A percentile compares a stretch with the other conserved stretches of the same genome.
Evolutionary conservation across 2,113 vertebrate genomes (phyloP).

Genomic region (Microcebus lehilahytsara): DNA sequence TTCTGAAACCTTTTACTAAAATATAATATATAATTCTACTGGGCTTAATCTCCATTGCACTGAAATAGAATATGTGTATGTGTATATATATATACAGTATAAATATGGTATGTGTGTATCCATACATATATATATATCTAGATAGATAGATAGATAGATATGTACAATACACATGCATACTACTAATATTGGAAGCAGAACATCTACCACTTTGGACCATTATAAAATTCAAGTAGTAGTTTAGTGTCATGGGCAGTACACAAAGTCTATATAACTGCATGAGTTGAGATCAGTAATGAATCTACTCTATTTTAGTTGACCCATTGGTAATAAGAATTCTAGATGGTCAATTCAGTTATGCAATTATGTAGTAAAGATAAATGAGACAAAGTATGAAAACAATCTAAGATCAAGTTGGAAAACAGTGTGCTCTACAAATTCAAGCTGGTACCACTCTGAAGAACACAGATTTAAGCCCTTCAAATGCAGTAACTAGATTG

Average conservation of each 20-base stretch:
- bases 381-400: constrained; percentile 24
- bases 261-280: not conserved
- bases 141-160: not conserved
- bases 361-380: not conserved
- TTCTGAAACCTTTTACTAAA: not conserved
- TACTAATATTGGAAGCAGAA: not conserved
- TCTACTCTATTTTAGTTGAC: not conserved
- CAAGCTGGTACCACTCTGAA: constrained; percentile 4
- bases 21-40: not conserved
- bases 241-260: not conserved
- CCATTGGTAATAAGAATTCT: not conserved
- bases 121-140: not conserved
- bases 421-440: not conserved
- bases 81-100: not conserved
- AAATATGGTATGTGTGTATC: no score
- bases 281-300: not conserved
- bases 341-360: not conserved
- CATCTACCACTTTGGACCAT: not conserved
- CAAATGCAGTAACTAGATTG: not conserved
- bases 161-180: not conserved
- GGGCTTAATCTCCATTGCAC: not conserved
- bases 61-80: not conserved
- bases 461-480: not conserved
- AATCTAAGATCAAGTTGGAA: not conserved
- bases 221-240: not conserved